Percentiles rank a stretch among this genome's conserved stretches.
These are phyloP conservation scores for Platycheirus albimanus DNA, from an alignment of 2,888 invertebrate genomes.

Conservation along the genomic window DNA sequence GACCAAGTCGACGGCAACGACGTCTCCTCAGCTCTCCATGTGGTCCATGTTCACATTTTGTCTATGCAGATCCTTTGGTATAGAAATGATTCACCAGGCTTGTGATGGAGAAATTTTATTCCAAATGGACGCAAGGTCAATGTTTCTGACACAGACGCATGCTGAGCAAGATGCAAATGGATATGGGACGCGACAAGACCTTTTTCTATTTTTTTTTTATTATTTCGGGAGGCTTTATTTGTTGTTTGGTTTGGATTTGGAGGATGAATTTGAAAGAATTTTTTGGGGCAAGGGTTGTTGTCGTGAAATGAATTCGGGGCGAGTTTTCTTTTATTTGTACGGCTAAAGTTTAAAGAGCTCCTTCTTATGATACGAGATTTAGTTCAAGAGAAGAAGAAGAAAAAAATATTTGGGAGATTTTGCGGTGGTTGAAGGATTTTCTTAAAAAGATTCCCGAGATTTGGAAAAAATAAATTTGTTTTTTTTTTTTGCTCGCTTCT, in stretches of 20 bases:
- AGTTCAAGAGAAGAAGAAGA: conserved; percentile 7
- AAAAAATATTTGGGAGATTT: conserved; percentile 16
- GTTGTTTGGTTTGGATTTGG: too few relatives aligned
- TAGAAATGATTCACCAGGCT: conserved; percentile 1
- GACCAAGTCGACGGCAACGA: conserved; percentile 25
- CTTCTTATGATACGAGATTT: conserved; percentile 14
- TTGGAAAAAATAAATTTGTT: too few relatives aligned
- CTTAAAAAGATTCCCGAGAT: neutral
- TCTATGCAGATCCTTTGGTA: conserved; percentile 22
- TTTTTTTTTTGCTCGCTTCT: too few relatives aligned
- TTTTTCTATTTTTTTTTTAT: conserved; percentile 23
- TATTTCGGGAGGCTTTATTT: neutral
- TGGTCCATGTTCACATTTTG: conserved; percentile 39
- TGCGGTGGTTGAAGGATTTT: conserved; percentile 29
- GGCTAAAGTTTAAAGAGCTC: conserved; percentile 12
- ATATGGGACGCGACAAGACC: conserved; percentile 36
- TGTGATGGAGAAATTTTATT: conserved; percentile 13
- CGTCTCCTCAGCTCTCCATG: conserved; percentile 37
- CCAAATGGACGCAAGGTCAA: conserved; percentile 65
- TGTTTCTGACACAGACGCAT: conserved; percentile 71
- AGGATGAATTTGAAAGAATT: conserved; percentile 1
- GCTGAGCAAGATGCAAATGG: conserved; percentile 60
- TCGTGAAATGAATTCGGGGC: conserved; percentile 30
- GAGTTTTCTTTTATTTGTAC: conserved; percentile 11
- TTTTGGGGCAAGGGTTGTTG: conserved; percentile 28